phyloP scores from a whole-genome alignment of 2,888 invertebrate species.

The Masnerella sp. region DNA sequence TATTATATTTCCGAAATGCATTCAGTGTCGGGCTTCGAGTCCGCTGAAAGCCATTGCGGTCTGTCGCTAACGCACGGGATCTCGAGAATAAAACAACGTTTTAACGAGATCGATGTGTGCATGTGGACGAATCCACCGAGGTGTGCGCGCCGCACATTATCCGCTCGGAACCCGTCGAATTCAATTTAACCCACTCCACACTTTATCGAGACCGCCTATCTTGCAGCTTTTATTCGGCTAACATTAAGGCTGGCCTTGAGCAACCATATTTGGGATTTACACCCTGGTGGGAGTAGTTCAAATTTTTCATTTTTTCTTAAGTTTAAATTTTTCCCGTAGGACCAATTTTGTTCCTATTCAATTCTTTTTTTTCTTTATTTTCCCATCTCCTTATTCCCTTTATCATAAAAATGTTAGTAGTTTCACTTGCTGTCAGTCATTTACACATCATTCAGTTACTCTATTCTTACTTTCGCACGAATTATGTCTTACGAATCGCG shows the following conservation, averaged over 20 bases:
- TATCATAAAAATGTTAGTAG: conserved; percentile 66
- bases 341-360: too few relatives aligned
- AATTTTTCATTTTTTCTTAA: too few relatives aligned
- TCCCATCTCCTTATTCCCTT: conserved; percentile 51
- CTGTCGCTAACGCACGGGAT: background rate
- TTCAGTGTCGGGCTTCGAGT: background rate
- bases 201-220: conserved; percentile 38
- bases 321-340: too few relatives aligned
- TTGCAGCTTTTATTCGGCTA: conserved; percentile 22
- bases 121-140: too few relatives aligned
- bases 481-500: conserved; percentile 62
- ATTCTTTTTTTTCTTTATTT: conserved; percentile 52
- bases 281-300: too few relatives aligned
- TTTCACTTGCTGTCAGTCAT: conserved; percentile 65
- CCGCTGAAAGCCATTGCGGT: conserved; percentile 12
- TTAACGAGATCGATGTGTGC: conserved; percentile 27
- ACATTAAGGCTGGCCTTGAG: too few relatives aligned
- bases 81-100: conserved; percentile 31
- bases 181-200: conserved; percentile 17
- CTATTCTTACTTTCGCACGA: conserved; percentile 60
- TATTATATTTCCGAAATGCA: conserved; percentile 43
- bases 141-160: conserved; percentile 13
- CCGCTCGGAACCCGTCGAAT: conserved; percentile 24
- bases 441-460: conserved; percentile 61
- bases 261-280: too few relatives aligned